Conservation (phyloP, 2,888 invertebrate genomes). For the Syrphus vitripennis region DNA sequence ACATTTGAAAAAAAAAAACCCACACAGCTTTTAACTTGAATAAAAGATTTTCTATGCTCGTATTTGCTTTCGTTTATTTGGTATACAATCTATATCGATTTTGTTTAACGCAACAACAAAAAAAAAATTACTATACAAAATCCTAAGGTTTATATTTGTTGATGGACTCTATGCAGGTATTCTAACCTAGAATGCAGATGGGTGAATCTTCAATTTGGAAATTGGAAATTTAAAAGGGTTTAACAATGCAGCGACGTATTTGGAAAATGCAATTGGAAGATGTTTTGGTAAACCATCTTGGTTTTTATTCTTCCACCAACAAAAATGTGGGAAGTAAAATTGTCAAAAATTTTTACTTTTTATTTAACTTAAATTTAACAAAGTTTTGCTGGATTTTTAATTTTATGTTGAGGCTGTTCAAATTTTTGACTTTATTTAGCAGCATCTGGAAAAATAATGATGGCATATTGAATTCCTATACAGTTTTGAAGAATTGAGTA, state of each 20-base stretch:
- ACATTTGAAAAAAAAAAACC: background rate
- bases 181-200: background rate
- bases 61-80: background rate
- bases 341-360: too few species aligned
- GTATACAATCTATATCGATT: background rate
- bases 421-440: too few species aligned
- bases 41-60: background rate
- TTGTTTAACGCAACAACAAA: background rate
- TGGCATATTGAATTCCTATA: too few species aligned
- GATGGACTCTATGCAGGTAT: background rate
- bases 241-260: background rate
- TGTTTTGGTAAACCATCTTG: too few species aligned
- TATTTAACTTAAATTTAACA: too few species aligned
- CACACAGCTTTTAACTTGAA: background rate
- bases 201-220: background rate
- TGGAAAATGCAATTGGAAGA: background rate
- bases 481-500: too few species aligned
- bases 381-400: too few species aligned
- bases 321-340: too few species aligned
- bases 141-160: background rate
- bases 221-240: background rate
- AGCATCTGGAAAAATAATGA: too few species aligned
- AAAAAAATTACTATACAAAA: too few species aligned
- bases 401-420: too few species aligned
- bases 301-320: too few species aligned